A percentile compares a stretch with the other conserved stretches of the same genome.
phyloP scores from a whole-genome alignment of 2,113 vertebrate species.

The Lophius piscatorius region DNA sequence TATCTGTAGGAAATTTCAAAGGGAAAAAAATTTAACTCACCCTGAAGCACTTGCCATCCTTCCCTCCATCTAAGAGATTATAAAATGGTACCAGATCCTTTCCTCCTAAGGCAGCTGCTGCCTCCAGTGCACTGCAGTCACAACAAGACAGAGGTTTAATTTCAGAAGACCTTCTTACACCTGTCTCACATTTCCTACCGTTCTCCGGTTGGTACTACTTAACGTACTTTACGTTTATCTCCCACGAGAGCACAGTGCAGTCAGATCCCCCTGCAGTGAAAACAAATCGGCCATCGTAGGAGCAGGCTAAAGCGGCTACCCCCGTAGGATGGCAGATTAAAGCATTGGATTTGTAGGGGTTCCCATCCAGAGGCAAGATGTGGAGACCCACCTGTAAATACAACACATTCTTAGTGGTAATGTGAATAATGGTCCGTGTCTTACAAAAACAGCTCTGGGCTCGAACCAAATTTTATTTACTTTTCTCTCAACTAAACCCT shows the following conservation, averaged over 20 bases:
- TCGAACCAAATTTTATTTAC: no score
- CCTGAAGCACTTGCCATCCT: constrained; percentile 87
- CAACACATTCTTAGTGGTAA: not conserved
- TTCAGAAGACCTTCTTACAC: not conserved
- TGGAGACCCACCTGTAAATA: constrained; percentile 89
- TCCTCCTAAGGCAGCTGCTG: constrained; percentile 85
- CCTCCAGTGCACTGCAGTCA: constrained; percentile 85
- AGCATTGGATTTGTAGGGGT: constrained; percentile 89
- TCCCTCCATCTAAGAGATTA: constrained; percentile 86
- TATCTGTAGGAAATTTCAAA: no score
- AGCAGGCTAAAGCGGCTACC: constrained; percentile 79
- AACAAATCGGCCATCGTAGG: constrained; percentile 81
- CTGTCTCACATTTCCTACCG: not conserved
- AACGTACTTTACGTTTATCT: constrained; percentile 83
- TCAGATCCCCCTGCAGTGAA: constrained; percentile 89
- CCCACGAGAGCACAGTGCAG: constrained; percentile 84
- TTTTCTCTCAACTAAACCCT: no score
- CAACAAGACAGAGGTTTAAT: constrained; percentile 13
- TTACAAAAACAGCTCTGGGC: no score
- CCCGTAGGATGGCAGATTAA: constrained; percentile 86
- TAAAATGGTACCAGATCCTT: constrained; percentile 89
- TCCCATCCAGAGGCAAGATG: constrained; percentile 92
- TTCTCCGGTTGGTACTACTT: not conserved
- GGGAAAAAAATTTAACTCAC: constrained; percentile 72
- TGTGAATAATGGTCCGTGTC: not conserved